Evolutionary conservation across 2,797 vertebrate genomes (phyloP).

Genomic region (Neosilurus hyrtlii): DNA sequence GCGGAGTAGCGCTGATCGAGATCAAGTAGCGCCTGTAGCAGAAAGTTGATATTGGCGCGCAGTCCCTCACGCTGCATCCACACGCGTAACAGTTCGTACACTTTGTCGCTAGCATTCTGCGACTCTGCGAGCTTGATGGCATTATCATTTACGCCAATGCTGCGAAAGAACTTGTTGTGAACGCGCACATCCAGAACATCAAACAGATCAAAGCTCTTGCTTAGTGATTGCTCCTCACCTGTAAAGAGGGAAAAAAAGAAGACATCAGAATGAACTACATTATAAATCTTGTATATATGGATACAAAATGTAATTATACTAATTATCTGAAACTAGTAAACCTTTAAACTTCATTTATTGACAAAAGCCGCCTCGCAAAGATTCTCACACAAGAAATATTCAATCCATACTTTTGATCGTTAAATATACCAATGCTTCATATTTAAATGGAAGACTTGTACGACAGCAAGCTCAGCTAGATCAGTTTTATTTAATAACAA

Average conservation of each 20-base stretch:
- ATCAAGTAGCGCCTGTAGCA: constrained; percentile 69
- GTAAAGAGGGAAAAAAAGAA: not conserved
- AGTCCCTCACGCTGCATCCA: constrained; percentile 80
- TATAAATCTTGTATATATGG: not conserved
- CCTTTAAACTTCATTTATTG: too few species aligned
- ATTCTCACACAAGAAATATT: not conserved
- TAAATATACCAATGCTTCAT: not conserved
- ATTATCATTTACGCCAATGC: constrained; percentile 76
- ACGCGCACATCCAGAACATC: constrained; percentile 73
- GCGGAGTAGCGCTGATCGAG: constrained; percentile 78
- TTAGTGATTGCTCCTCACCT: constrained; percentile 75
- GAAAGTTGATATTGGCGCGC: constrained; percentile 75
- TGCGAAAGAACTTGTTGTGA: constrained; percentile 80
- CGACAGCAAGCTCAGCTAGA: not conserved
- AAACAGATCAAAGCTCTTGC: constrained; percentile 77
- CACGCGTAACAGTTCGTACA: constrained; percentile 77
- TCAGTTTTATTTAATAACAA: too few species aligned
- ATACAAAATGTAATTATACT: not conserved
- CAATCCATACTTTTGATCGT: not conserved
- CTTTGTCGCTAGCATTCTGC: constrained; percentile 67
- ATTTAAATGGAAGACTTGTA: not conserved
- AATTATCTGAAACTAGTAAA: not conserved
- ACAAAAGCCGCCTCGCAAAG: not conserved
- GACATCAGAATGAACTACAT: not conserved
- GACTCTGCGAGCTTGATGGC: constrained; percentile 72